These are phyloP conservation scores for Bursaphelenchus okinawaensis DNA, from an alignment of 2,888 invertebrate species.

Conservation along the genomic window DNA sequence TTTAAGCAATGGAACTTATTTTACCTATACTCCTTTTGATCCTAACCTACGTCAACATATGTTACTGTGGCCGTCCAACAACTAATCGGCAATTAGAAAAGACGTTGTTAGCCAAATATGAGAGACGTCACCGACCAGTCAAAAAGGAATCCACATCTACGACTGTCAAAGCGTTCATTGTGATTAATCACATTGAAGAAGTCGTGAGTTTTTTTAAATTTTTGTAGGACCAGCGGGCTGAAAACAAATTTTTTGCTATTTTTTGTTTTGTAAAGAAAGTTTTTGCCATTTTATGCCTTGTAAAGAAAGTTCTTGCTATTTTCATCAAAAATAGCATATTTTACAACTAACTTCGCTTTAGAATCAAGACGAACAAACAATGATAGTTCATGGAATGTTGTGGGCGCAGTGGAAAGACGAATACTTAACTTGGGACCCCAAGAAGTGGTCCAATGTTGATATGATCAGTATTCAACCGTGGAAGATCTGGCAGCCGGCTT, in stretches of 20 bases:
- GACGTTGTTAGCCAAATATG: conserved; percentile 32
- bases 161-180: conserved; percentile 41
- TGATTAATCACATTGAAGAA: conserved; percentile 52
- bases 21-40: no score
- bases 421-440: conserved; percentile 47
- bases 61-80: no score
- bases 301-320: conserved; percentile 4
- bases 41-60: no score
- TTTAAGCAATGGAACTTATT: no score
- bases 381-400: conserved; percentile 49
- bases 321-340: conserved; percentile 2
- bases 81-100: conserved; percentile 25
- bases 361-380: conserved; percentile 55
- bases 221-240: neutral
- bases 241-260: conserved; percentile 6
- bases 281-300: no score
- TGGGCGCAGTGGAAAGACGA: conserved; percentile 53
- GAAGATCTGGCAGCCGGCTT: conserved; percentile 53
- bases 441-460: conserved; percentile 34
- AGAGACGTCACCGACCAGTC: conserved; percentile 48
- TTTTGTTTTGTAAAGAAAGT: no score
- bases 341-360: conserved; percentile 25
- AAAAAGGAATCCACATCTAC: conserved; percentile 42
- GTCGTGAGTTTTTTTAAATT: conserved; percentile 37
- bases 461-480: conserved; percentile 39